Percentiles rank a stretch among this genome's conserved stretches.
phyloP scores from a whole-genome alignment of 1,140 invertebrate species.

The Anoplolepis gracilipes region DNA sequence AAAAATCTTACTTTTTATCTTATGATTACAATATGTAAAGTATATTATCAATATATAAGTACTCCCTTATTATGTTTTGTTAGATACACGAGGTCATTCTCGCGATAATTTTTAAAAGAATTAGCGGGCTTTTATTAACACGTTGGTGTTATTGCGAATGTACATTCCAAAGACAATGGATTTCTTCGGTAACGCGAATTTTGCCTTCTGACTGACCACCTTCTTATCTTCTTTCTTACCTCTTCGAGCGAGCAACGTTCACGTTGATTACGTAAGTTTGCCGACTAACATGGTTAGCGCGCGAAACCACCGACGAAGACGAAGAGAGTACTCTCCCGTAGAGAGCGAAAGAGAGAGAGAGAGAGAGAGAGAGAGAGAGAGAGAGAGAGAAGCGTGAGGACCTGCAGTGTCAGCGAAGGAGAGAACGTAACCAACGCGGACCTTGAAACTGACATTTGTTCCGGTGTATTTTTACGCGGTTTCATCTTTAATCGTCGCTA shows the following conservation, averaged over 20 bases:
- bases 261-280: conserved; percentile 71
- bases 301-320: conserved; percentile 33
- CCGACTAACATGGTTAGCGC: conserved; percentile 74
- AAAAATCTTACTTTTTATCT: background rate
- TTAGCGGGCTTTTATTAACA: conserved; percentile 27
- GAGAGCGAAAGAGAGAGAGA: background rate
- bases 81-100: background rate
- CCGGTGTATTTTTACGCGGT: conserved; percentile 43
- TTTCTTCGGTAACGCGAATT: background rate
- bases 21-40: background rate
- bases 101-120: conserved; percentile 27
- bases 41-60: conserved; percentile 6
- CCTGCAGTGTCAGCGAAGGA: conserved; percentile 33
- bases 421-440: conserved; percentile 12
- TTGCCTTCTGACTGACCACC: conserved; percentile 70
- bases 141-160: background rate
- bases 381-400: background rate
- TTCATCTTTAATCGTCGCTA: conserved; percentile 42
- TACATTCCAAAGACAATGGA: conserved; percentile 10
- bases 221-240: conserved; percentile 74
- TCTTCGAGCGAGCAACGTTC: conserved; percentile 64
- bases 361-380: no score
- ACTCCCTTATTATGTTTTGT: background rate
- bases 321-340: background rate
- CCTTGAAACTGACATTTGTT: conserved; percentile 73